A percentile compares a stretch with the other conserved stretches of the same genome.
phyloP scores from a whole-genome alignment of 1,140 invertebrate genomes.

The Mactra quadrangularis region DNA sequence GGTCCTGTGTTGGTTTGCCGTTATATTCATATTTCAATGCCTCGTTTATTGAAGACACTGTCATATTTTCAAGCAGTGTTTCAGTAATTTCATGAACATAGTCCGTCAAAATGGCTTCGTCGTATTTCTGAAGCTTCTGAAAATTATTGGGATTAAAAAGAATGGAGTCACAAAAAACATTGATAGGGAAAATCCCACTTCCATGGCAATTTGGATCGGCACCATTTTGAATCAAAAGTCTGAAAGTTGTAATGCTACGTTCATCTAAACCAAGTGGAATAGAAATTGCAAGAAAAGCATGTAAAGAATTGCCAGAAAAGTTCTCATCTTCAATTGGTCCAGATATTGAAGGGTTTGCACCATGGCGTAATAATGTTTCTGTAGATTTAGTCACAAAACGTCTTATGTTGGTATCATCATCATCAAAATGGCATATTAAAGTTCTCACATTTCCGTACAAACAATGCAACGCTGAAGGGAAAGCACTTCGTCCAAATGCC shows the following conservation, averaged over 20 bases:
- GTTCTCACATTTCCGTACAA: conserved; percentile 64
- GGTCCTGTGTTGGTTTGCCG: conserved; percentile 8
- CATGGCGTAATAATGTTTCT: conserved; percentile 71
- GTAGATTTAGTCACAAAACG: conserved; percentile 69
- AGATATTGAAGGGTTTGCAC: conserved; percentile 63
- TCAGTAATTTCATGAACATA: conserved; percentile 26
- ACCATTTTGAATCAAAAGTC: conserved; percentile 71
- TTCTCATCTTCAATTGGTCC: conserved; percentile 59
- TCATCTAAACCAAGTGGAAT: conserved; percentile 62
- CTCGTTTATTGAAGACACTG: conserved; percentile 8
- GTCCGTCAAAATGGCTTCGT: neutral
- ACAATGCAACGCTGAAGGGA: conserved; percentile 74
- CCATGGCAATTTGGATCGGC: conserved; percentile 66
- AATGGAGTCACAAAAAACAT: conserved; percentile 60
- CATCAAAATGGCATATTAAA: conserved; percentile 37
- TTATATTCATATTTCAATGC: conserved; percentile 22
- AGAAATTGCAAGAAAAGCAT: conserved; percentile 61
- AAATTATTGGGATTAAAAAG: conserved; percentile 27
- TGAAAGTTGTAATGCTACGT: conserved; percentile 48
- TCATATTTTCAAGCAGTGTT: conserved; percentile 37
- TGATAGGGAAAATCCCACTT: conserved; percentile 56
- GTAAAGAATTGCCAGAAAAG: conserved; percentile 65
- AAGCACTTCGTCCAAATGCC: conserved; percentile 74
- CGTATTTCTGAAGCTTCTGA: conserved; percentile 49
- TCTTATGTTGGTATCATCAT: conserved; percentile 46